Conservation (phyloP, 2,888 invertebrate genomes). For the Itoplectis maculator region DNA sequence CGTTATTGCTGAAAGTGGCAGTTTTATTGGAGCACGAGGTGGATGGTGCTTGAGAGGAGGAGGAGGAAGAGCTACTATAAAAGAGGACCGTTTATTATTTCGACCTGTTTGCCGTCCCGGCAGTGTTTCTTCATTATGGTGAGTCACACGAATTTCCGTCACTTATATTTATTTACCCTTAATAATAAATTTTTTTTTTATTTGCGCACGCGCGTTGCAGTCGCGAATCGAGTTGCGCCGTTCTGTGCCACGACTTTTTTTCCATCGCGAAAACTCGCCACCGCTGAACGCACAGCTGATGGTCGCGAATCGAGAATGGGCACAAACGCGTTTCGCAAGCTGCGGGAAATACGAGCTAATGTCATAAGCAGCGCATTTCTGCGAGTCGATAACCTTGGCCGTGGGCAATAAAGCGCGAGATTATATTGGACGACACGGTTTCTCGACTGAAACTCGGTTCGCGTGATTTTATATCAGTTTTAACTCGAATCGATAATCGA, state of each 20-base stretch:
- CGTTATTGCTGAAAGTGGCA: slow-evolving; percentile 49
- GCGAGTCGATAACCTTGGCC: slow-evolving; percentile 6
- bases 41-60: slow-evolving; percentile 60
- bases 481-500: neutral
- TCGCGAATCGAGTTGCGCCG: neutral
- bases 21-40: slow-evolving; percentile 50
- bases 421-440: neutral
- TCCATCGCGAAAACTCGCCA: slow-evolving; percentile 3
- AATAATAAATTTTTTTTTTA: neutral
- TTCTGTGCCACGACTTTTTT: no score
- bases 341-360: neutral
- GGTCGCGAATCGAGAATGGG: neutral
- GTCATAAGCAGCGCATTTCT: slow-evolving; percentile 15
- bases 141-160: slow-evolving; percentile 69
- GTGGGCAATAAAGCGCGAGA: neutral
- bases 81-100: slow-evolving; percentile 54
- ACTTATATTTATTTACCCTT: neutral
- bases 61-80: slow-evolving; percentile 47
- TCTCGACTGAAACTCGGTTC: neutral
- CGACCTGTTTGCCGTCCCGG: slow-evolving; percentile 74
- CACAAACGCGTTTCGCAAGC: slow-evolving; percentile 19
- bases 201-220: neutral
- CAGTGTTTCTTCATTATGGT: slow-evolving; percentile 79
- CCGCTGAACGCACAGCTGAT: slow-evolving; percentile 1
- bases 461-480: neutral